phyloP scores from a whole-genome alignment of 2,888 invertebrate species.

The Seira musarum region DNA sequence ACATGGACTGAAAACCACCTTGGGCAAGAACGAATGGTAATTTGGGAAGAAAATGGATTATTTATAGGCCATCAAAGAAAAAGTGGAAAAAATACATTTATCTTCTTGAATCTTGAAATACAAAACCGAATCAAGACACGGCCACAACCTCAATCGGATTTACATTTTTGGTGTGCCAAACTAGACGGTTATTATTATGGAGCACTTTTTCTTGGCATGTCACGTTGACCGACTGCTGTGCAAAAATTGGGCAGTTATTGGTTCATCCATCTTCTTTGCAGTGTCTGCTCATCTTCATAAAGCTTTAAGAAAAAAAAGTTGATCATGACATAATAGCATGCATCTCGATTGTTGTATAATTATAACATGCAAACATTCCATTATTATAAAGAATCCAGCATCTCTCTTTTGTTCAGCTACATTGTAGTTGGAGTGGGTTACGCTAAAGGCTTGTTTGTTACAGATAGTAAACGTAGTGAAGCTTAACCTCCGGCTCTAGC shows the following conservation, averaged over 20 bases:
- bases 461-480: neutral
- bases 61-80: constrained; percentile 33
- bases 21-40: constrained; percentile 20
- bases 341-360: too few species aligned
- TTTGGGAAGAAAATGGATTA: constrained; percentile 32
- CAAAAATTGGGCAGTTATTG: neutral
- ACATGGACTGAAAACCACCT: constrained; percentile 1
- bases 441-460: too few species aligned
- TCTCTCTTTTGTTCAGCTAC: too few species aligned
- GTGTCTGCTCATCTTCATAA: too few species aligned
- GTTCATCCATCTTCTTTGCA: constrained; percentile 12
- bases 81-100: constrained; percentile 37
- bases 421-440: too few species aligned
- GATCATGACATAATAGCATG: constrained; percentile 23
- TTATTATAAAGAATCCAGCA: constrained; percentile 21
- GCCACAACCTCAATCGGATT: too few species aligned
- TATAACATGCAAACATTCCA: too few species aligned
- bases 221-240: too few species aligned
- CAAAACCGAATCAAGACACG: too few species aligned
- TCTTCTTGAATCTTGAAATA: constrained; percentile 17
- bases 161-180: too few species aligned
- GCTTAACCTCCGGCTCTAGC: constrained; percentile 23
- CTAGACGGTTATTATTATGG: constrained; percentile 11
- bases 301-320: too few species aligned
- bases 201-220: neutral